These are phyloP conservation scores for Caenorhabditis briggsae DNA, from an alignment of 1,140 invertebrate genomes.

Conservation along the genomic window DNA sequence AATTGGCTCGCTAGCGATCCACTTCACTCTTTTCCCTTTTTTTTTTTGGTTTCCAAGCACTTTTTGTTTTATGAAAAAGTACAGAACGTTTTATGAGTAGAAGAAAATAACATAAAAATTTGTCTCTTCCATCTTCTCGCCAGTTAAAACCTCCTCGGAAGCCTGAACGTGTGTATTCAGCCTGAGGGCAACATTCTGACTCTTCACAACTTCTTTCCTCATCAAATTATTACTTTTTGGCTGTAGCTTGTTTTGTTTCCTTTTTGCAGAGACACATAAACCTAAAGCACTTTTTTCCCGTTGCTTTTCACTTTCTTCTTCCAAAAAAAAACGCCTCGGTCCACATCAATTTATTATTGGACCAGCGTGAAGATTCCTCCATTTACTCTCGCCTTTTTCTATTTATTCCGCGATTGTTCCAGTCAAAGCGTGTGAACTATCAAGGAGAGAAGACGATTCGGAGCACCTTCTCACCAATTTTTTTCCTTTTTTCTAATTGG, in stretches of 20 bases:
- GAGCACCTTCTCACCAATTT: conserved; percentile 1
- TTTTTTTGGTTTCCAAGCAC: conserved; percentile 11
- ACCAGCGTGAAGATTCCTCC: conserved; percentile 26
- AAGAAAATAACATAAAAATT: conserved; percentile 36
- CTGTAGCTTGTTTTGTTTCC: conserved; percentile 41
- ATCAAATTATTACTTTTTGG: conserved; percentile 54
- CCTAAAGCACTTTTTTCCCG: conserved; percentile 21
- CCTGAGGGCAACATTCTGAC: conserved; percentile 52
- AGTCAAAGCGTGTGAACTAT: conserved; percentile 49
- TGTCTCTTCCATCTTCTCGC: background rate
- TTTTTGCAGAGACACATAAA: background rate
- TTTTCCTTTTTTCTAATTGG: conserved; percentile 9
- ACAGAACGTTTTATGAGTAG: conserved; percentile 51
- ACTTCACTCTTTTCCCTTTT: background rate
- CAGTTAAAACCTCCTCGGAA: background rate
- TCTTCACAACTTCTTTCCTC: conserved; percentile 51
- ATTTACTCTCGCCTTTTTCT: background rate
- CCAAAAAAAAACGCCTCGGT: conserved; percentile 25
- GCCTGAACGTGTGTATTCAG: conserved; percentile 47
- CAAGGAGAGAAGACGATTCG: background rate
- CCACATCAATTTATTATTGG: conserved; percentile 51
- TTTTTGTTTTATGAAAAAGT: conserved; percentile 49
- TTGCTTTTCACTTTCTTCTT: background rate
- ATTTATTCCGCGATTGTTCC: conserved; percentile 19
- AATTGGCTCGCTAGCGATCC: background rate